Evolutionary conservation across 2,113 vertebrate species (phyloP), one percentile per base, ranked within the genome.

Genomic region (Nematolebias whitei): DNA sequence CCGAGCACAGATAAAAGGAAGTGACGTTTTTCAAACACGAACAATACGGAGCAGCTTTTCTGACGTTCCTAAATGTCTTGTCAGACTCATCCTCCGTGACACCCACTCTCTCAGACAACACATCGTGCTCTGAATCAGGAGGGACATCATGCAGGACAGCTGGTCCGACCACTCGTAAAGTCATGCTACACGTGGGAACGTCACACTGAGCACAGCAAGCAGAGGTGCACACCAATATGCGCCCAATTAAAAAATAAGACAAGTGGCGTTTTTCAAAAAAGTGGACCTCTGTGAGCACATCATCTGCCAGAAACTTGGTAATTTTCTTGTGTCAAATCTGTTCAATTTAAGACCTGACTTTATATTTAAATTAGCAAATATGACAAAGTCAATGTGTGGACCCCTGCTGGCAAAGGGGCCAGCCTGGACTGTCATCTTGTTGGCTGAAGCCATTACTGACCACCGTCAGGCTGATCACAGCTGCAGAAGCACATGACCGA

Each of bases 161-260:
- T 69, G 67, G 66, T 0, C 67, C 26, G 77, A 76, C 73, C 71
- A 78, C 80, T 79, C 66, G 76, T 55, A 40, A 87, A 86, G 89
- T 87, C 87, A 90, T 88, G 89, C 89, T 68, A 70, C 80, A 86
- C 23, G 24, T 39, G 75, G 80, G 75, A 71, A 77, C 63, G 47
- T 78, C 78, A 85, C 85, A 87, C 80, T 41, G 67, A 71, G 71
- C 53, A 68, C 73, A 80, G 84, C 76, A 20, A 87, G 86, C 86
- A 87, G 85, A 78, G 79, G 80, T 79, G 64, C 74, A 87, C 83
- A 84, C 78, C 0, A 52, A 62, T 53, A 39, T 18, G 8, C 54
- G 49, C 44, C 38, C 44, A 20, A 53, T 55, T 3, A 24, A 22
- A 18, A 8, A 4, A 24, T 22, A 19, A 29, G 7, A 29, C 26